phyloP scores from a whole-genome alignment of 2,888 invertebrate species.

The Ernsta delagoae region DNA sequence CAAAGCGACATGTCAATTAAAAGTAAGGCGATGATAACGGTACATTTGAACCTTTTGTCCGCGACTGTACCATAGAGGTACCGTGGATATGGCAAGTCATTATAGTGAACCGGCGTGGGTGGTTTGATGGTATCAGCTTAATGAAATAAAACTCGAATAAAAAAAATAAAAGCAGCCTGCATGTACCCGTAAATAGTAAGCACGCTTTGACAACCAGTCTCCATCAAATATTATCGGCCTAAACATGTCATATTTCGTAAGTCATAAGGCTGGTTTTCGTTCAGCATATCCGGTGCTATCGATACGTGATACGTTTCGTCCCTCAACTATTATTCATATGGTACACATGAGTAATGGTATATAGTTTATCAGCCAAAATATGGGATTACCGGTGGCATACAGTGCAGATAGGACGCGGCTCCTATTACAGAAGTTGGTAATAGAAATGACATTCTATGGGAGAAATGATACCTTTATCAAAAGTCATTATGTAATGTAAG shows the following conservation, averaged over 20 bases:
- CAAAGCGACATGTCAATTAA: constrained; percentile 3
- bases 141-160: constrained; percentile 81
- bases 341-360: constrained; percentile 57
- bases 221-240: background rate
- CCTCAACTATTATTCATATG: constrained; percentile 54
- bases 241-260: constrained; percentile 4
- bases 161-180: constrained; percentile 58
- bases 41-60: constrained; percentile 49
- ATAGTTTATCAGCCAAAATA: constrained; percentile 55
- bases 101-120: constrained; percentile 74
- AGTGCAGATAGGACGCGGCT: constrained; percentile 19
- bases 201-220: constrained; percentile 13
- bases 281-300: background rate
- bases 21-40: constrained; percentile 41
- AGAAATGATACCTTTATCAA: background rate
- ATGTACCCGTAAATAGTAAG: constrained; percentile 50
- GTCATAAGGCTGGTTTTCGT: background rate
- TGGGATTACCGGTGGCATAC: constrained; percentile 53
- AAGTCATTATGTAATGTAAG: background rate
- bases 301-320: constrained; percentile 17
- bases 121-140: constrained; percentile 78
- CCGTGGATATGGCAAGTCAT: constrained; percentile 79
- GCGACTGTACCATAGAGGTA: constrained; percentile 55
- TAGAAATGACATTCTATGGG: constrained; percentile 1
- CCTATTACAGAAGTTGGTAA: constrained; percentile 17